Base-by-base conservation (phyloP, 1,140 invertebrate genomes). In the Drosophila subobscura region DNA sequence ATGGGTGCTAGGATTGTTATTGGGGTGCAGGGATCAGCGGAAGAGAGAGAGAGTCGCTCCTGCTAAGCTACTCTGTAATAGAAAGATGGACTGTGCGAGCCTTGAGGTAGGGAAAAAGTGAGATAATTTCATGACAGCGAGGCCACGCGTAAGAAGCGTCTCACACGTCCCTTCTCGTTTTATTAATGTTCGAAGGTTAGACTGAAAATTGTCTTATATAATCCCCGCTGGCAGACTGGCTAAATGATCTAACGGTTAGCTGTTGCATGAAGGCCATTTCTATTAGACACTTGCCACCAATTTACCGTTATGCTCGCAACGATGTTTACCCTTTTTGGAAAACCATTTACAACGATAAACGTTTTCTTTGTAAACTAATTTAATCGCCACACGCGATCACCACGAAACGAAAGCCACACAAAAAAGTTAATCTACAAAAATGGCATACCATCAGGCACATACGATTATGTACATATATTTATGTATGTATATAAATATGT, bases 201-300 rank as follows among this genome's bases (percentile, higher is more conserved):
- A 47, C 33, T 7, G 5, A 29, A 44, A 51, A 12, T 59, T 55
- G 16, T 56, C 54, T 85, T 86, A 66, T 74, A 60, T 47, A 85
- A 86, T 20, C 20, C 63, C 72, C 40, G 54, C 71, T 58, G 45
- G 14, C 44, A 40, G 67, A 25, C 63, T 49, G 50, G 50, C 65
- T 49, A 23, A 55, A 33, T 20, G 54, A 10, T 37, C 6, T 29
- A 40, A 53, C 16, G 20, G 33, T 8, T 4, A 27, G 25, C 40
- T 54, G 47, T 64, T 55, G 61, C 79, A 59, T 68, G 81, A 88
- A 86, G 83, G 78, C 58, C 65, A 78, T 78, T 77, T 78, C 74
- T 74, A 88, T 83, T 77, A 70, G 50, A 52, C 63, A 57, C 50
- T 47, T 65, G 50, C 49, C 20, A 77, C 64, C 74, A 73, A 88